Base-by-base conservation (phyloP, 2,888 invertebrate species). In the Ochropleura plecta region DNA sequence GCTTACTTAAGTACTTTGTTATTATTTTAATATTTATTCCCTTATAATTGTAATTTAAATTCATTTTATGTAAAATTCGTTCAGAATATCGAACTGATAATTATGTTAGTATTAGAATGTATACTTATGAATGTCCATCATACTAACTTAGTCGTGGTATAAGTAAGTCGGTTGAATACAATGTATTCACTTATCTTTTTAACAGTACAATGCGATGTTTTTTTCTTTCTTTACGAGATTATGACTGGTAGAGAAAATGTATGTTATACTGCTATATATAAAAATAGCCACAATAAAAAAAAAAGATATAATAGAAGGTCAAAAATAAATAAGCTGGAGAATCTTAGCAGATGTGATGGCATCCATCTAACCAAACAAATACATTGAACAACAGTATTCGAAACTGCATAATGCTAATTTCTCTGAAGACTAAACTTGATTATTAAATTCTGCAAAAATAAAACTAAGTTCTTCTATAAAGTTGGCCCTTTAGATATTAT, bases 21-120 rank as follows among this genome's bases (percentile, higher is more conserved):
- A 76, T 89, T 88, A 89, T 89, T 88, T 90, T 87, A 86, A 76
- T 81, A 81, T 86, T 88, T 88, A 83, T 87, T 86, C 79, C 76
- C 64, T 53, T 76, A 65, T 84, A 76, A 83, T 81, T 88, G 57
- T 88, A 84, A 83, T 83, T 88, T 66, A 83, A 79, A 84, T 78
- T 81, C 57, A 64, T 76, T 76, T 71, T 76, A 62, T 73, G 76
- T 78, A 65, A 75, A 79, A 70, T 71, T 85, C 64, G 67, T 80
- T 82, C 83, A 83, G 66, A 77, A 53, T 82, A 68, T 79, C 55
- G 81, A 86, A 81, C 81, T 85, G 83, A 83, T 85, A 66, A 81
- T 72, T 65, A 77, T 79, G 70, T 82, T 83, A 81, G 69, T 81
- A 30, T 78, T 68, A 66, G 48, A 67, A 67, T 76, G 69, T 79